Evolutionary conservation across 2,113 vertebrate species (phyloP).

Genomic region (Gadus macrocephalus): DNA sequence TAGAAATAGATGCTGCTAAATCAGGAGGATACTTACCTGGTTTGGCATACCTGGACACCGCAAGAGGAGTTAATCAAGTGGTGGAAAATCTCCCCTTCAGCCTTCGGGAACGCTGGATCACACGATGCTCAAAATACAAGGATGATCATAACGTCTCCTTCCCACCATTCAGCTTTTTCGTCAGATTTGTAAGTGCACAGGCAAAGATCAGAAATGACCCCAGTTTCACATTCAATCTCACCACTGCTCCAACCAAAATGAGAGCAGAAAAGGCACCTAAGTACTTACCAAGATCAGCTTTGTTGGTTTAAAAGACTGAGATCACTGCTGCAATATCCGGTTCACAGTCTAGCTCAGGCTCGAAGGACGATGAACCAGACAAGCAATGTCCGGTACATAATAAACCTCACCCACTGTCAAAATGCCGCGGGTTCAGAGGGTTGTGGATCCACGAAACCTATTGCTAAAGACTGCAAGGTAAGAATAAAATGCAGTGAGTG

Average conservation of each 20-base stretch:
- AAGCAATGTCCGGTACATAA: neutral
- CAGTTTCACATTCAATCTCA: neutral
- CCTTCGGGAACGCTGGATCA: neutral
- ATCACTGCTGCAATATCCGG: neutral
- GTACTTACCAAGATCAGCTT: neutral
- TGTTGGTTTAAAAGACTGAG: neutral
- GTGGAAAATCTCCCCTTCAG: slow-evolving; percentile 1
- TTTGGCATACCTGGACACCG: slow-evolving; percentile 6
- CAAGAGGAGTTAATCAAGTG: neutral
- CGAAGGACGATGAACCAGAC: slow-evolving; percentile 4
- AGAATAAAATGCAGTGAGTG: slow-evolving; percentile 11
- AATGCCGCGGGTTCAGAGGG: neutral
- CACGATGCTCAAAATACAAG: slow-evolving; percentile 4
- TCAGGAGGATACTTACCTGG: slow-evolving; percentile 6
- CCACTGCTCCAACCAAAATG: neutral
- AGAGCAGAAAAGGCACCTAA: neutral
- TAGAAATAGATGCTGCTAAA: slow-evolving; percentile 1
- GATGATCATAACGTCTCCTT: neutral
- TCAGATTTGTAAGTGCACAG: neutral
- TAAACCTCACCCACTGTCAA: neutral
- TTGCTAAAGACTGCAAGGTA: slow-evolving; percentile 13
- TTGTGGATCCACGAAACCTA: neutral
- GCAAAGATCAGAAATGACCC: neutral
- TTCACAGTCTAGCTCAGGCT: no score
- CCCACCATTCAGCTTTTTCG: neutral